phyloP scores from a whole-genome alignment of 2,888 invertebrate species.

The Vandiemenella viatica region DNA sequence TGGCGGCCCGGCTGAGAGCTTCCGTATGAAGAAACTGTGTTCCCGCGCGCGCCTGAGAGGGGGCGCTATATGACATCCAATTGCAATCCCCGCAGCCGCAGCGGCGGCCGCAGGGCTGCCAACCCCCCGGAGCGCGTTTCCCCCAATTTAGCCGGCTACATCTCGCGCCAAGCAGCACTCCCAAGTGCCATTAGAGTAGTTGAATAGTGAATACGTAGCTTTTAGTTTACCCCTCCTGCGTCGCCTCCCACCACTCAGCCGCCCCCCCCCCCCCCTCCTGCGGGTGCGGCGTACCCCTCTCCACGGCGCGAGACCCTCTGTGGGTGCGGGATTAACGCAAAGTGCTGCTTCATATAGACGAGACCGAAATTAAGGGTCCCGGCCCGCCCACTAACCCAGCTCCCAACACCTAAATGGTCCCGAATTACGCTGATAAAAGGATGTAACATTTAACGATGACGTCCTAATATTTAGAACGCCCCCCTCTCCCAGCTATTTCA shows the following conservation, averaged over 20 bases:
- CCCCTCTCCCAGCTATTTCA: background rate
- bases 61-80: slow-evolving; percentile 10
- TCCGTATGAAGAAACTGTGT: slow-evolving; percentile 7
- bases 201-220: slow-evolving; percentile 16
- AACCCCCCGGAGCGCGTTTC: background rate
- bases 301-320: background rate
- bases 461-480: background rate
- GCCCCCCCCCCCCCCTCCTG: background rate
- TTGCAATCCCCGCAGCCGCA: slow-evolving; percentile 4
- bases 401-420: background rate
- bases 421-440: background rate
- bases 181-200: slow-evolving; percentile 14
- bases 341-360: slow-evolving; percentile 7
- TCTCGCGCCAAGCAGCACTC: slow-evolving; percentile 9
- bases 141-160: slow-evolving; percentile 9
- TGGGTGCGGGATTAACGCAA: slow-evolving; percentile 7
- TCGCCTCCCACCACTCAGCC: slow-evolving; percentile 6
- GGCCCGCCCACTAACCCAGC: background rate
- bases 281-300: background rate
- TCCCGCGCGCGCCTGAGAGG: no score
- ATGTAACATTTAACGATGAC: background rate
- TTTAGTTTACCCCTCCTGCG: slow-evolving; percentile 11
- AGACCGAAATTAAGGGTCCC: slow-evolving; percentile 2
- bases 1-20: slow-evolving; percentile 7
- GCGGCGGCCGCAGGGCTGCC: background rate